Evolutionary conservation across 2,113 vertebrate genomes (phyloP).

Genomic region (Pungitius pungitius): DNA sequence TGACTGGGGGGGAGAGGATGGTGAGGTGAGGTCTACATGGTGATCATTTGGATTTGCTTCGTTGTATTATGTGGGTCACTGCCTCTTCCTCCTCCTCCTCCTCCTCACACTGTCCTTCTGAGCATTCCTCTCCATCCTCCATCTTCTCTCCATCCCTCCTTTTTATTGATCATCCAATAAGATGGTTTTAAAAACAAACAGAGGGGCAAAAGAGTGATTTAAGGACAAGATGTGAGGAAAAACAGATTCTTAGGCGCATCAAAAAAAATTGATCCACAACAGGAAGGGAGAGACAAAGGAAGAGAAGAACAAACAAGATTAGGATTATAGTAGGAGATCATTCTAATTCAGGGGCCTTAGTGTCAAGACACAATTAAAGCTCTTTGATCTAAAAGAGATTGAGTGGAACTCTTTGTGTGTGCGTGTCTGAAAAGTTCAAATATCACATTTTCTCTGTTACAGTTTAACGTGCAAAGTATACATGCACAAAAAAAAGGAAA

Average conservation of each 20-base stretch:
- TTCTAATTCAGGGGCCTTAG: slow-evolving; percentile 50
- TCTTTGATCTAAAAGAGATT: slow-evolving; percentile 34
- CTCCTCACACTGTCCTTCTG: slow-evolving; percentile 1
- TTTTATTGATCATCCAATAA: slow-evolving; percentile 44
- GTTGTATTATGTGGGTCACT: slow-evolving; percentile 71
- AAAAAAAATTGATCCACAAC: no score
- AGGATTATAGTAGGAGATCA: slow-evolving; percentile 67
- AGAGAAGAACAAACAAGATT: slow-evolving; percentile 63
- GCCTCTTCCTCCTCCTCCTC: slow-evolving; percentile 37
- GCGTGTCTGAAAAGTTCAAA: neutral
- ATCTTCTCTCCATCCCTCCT: slow-evolving; percentile 1
- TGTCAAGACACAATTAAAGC: slow-evolving; percentile 61
- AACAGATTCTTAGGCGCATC: no score
- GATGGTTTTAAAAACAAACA: slow-evolving; percentile 16
- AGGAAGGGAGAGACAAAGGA: neutral
- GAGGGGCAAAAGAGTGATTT: slow-evolving; percentile 3
- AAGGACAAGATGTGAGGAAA: no score
- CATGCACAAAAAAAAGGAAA: neutral
- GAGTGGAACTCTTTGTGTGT: neutral
- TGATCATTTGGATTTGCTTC: slow-evolving; percentile 64
- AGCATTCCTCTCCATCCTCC: slow-evolving; percentile 19
- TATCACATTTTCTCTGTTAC: neutral
- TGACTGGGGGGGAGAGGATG: neutral
- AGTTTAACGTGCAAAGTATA: neutral
- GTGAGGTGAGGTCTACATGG: slow-evolving; percentile 32